phyloP scores from a whole-genome alignment of 2,888 invertebrate genomes.

The Clistopyga incitator region DNA sequence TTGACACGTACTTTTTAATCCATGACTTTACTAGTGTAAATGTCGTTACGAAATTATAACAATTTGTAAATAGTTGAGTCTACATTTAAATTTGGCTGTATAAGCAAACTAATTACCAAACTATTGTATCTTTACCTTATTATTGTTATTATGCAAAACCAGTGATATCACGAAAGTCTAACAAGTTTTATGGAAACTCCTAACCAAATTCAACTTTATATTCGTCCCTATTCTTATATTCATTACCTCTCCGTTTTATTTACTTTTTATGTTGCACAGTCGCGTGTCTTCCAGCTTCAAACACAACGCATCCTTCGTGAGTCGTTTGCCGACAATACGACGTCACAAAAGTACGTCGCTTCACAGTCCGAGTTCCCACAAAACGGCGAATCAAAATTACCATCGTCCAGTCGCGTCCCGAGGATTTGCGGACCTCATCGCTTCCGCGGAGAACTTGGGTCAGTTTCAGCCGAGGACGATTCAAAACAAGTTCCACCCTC shows the following conservation, averaged over 20 bases:
- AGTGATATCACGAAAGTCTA: too few species aligned
- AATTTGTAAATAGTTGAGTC: too few species aligned
- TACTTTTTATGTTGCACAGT: constrained; percentile 82
- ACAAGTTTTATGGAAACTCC: neutral
- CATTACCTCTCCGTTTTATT: constrained; percentile 36
- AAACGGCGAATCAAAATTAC: constrained; percentile 85
- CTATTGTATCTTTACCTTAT: too few species aligned
- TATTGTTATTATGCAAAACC: too few species aligned
- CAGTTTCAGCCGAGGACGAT: constrained; percentile 69
- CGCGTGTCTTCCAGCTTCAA: constrained; percentile 94
- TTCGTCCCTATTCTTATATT: neutral
- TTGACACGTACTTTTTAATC: too few species aligned
- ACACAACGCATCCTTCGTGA: constrained; percentile 97
- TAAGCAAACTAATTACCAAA: too few species aligned
- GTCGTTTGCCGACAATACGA: constrained; percentile 94
- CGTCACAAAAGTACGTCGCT: constrained; percentile 92
- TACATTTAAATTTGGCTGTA: too few species aligned
- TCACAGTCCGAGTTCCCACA: constrained; percentile 90
- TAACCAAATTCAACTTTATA: neutral
- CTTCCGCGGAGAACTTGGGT: constrained; percentile 92
- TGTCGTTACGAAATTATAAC: too few species aligned
- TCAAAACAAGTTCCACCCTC: neutral
- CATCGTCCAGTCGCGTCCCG: constrained; percentile 83
- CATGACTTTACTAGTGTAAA: too few species aligned
- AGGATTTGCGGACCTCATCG: constrained; percentile 90